These are phyloP conservation scores for Rhysida immarginata DNA, from an alignment of 1,140 invertebrate genomes.

Conservation along the genomic window DNA sequence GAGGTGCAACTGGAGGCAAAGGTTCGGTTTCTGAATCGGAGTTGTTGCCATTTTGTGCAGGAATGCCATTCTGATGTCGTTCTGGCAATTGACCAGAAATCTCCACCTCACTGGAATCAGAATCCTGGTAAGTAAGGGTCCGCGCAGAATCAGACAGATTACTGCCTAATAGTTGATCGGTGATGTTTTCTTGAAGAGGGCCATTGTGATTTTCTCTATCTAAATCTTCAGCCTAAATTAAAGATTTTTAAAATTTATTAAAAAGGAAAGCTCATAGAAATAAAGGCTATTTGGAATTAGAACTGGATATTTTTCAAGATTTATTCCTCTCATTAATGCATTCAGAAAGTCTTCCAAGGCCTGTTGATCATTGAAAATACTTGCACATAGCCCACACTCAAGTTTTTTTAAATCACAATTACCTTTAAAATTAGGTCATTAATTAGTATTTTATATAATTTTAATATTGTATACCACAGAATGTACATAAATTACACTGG, in stretches of 20 bases:
- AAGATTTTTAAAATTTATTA: neutral
- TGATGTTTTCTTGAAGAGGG: neutral
- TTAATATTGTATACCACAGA: no score
- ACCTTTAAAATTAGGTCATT: no score
- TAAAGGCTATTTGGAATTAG: no score
- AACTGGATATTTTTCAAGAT: no score
- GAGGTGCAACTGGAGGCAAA: conserved; percentile 16
- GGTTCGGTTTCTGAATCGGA: conserved; percentile 5
- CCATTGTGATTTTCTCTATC: conserved; percentile 3
- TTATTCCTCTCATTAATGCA: no score
- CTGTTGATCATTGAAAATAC: no score
- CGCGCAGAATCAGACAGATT: neutral
- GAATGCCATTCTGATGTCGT: neutral
- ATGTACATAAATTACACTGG: no score
- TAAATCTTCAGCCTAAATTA: neutral
- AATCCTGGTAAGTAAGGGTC: neutral
- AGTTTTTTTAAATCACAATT: no score
- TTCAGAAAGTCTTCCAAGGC: no score
- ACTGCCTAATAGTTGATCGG: neutral
- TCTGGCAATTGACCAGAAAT: neutral
- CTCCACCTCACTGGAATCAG: neutral
- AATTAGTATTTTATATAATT: no score
- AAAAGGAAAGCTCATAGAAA: no score
- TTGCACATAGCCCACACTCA: no score
- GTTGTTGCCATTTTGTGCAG: neutral